These are phyloP conservation scores for Brachypalpus laphriformis DNA, from an alignment of 2,888 invertebrate species.

Conservation along the genomic window DNA sequence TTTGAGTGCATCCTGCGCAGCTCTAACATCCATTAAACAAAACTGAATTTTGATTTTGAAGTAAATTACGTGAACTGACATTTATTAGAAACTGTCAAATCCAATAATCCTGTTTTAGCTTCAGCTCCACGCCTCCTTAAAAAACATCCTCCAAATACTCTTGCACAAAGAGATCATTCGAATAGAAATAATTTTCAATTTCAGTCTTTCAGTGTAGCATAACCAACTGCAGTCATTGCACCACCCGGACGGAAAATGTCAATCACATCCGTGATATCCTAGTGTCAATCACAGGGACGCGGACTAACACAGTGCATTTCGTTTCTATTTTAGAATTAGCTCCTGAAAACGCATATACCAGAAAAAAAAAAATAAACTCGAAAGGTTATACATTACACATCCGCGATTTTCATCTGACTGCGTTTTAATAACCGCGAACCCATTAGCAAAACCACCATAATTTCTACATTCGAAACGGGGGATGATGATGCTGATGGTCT, in stretches of 20 bases:
- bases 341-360: background rate
- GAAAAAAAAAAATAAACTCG: background rate
- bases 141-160: slow-evolving; percentile 22
- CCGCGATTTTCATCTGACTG: slow-evolving; percentile 69
- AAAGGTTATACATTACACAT: slow-evolving; percentile 18
- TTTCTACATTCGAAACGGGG: slow-evolving; percentile 16
- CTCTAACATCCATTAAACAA: too few relatives aligned
- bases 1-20: too few relatives aligned
- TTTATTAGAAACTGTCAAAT: slow-evolving; percentile 42
- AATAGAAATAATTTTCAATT: slow-evolving; percentile 59
- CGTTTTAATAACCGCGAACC: slow-evolving; percentile 63
- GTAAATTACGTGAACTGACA: slow-evolving; percentile 23
- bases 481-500: slow-evolving; percentile 12
- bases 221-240: slow-evolving; percentile 6
- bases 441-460: slow-evolving; percentile 23
- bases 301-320: background rate
- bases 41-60: background rate
- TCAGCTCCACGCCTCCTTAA: slow-evolving; percentile 48
- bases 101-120: slow-evolving; percentile 27
- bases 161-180: slow-evolving; percentile 57
- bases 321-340: slow-evolving; percentile 23
- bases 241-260: slow-evolving; percentile 67
- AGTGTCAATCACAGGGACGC: slow-evolving; percentile 30
- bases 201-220: background rate
- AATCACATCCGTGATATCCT: slow-evolving; percentile 48